Evolutionary conservation across 2,113 vertebrate genomes (phyloP).

Genomic region (Leiothrix lutea): DNA sequence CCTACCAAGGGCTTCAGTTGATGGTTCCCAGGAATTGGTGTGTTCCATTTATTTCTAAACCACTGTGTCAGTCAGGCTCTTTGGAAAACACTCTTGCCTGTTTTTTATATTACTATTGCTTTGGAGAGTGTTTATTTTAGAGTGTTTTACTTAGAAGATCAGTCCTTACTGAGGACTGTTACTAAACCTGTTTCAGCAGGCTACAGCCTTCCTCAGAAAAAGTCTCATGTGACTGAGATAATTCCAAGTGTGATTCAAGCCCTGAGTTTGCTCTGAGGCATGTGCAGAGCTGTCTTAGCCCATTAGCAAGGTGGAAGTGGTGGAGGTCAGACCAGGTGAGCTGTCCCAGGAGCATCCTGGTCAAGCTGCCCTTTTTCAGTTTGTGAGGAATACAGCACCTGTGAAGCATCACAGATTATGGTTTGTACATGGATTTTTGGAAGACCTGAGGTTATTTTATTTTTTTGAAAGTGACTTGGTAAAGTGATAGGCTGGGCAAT

Average conservation of each 20-base stretch:
- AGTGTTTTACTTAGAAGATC: background rate
- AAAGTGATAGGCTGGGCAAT: background rate
- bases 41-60: background rate
- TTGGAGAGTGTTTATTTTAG: background rate
- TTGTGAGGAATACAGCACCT: accelerated
- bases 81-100: background rate
- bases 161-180: background rate
- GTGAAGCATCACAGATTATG: background rate
- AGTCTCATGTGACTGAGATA: background rate
- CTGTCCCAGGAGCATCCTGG: background rate
- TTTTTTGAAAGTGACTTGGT: background rate
- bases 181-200: background rate
- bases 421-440: background rate
- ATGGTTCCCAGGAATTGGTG: background rate
- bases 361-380: background rate
- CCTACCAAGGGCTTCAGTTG: background rate
- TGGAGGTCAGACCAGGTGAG: background rate
- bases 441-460: background rate
- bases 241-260: background rate
- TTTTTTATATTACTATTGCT: background rate
- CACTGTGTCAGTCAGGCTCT: background rate
- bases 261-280: background rate
- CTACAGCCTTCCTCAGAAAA: background rate
- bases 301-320: background rate
- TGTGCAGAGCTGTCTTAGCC: background rate